Conservation (phyloP, 2,113 vertebrate genomes). For the Pycnonotus jocosus region DNA sequence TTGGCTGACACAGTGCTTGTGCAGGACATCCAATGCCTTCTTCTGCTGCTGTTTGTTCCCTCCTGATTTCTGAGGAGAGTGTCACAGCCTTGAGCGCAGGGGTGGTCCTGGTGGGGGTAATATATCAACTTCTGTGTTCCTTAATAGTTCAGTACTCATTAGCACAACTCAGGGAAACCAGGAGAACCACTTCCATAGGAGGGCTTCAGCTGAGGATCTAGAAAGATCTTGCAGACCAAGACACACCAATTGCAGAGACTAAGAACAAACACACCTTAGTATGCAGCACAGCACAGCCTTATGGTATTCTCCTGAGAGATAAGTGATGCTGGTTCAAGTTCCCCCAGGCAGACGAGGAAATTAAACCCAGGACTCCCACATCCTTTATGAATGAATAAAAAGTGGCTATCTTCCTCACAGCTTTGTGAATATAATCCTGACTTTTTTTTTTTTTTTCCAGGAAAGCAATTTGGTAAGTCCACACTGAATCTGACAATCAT, state of each 20-base stretch:
- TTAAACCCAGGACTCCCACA: slow-evolving; percentile 60
- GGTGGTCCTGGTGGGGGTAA: background rate
- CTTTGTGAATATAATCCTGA: slow-evolving; percentile 56
- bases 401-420: slow-evolving; percentile 48
- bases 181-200: background rate
- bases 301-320: slow-evolving; percentile 53
- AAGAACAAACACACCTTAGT: slow-evolving; percentile 33
- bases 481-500: slow-evolving; percentile 9
- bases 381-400: slow-evolving; percentile 62
- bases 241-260: background rate
- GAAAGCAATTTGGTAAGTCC: slow-evolving; percentile 55
- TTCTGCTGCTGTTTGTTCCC: background rate
- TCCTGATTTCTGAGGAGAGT: background rate
- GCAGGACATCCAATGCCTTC: background rate
- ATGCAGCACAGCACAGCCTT: slow-evolving; percentile 48
- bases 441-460: slow-evolving; percentile 24
- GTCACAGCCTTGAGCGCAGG: background rate
- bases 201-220: background rate
- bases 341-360: slow-evolving; percentile 62
- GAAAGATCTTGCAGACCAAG: background rate
- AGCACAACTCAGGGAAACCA: background rate
- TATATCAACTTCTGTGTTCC: background rate
- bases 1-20: background rate
- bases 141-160: background rate
- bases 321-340: slow-evolving; percentile 55